Evolutionary conservation across 2,888 invertebrate genomes (phyloP).

Genomic region (Clistopyga incitator): DNA sequence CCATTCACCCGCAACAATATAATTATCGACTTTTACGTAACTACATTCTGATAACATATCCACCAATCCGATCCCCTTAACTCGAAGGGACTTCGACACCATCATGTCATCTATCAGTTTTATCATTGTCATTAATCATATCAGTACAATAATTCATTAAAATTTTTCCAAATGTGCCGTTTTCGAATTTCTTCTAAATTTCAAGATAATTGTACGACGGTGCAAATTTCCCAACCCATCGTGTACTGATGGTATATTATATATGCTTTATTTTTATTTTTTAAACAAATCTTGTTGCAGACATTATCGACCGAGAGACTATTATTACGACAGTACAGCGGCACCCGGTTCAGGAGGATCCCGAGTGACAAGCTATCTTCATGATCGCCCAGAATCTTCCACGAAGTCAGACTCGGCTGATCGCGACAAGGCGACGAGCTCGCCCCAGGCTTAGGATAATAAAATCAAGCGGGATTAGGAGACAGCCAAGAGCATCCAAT

Average conservation of each 20-base stretch:
- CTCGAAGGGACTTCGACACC: background rate
- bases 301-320: constrained; percentile 79
- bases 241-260: background rate
- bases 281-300: constrained; percentile 70
- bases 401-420: constrained; percentile 77
- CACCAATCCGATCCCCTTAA: background rate
- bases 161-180: too few species aligned
- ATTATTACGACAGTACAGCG: constrained; percentile 80
- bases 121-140: background rate
- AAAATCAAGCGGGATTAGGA: constrained; percentile 78
- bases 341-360: constrained; percentile 78
- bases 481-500: constrained; percentile 23
- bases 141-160: too few species aligned
- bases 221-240: too few species aligned
- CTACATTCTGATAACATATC: background rate
- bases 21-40: background rate
- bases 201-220: too few species aligned
- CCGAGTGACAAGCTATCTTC: constrained; percentile 78
- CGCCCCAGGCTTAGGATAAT: constrained; percentile 78
- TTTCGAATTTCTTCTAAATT: too few species aligned
- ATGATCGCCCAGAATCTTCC: constrained; percentile 79
- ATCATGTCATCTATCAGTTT: constrained; percentile 3
- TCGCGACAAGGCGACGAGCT: constrained; percentile 78
- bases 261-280: background rate
- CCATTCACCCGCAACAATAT: background rate